phyloP scores from a whole-genome alignment of 2,888 invertebrate species.

The Lacanobia oleracea region DNA sequence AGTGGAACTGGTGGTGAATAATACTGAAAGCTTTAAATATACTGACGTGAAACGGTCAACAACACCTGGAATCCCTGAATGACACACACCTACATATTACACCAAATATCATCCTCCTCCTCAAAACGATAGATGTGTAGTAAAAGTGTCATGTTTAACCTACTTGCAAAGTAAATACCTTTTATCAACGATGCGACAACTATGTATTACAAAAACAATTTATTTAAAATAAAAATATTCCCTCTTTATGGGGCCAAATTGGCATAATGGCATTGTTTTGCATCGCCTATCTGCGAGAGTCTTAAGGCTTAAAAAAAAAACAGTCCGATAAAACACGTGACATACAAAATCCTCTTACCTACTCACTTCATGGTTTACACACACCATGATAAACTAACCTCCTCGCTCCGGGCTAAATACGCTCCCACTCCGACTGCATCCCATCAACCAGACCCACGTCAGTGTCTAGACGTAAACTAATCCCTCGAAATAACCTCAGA shows the following conservation, averaged over 20 bases:
- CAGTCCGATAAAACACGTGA: not conserved
- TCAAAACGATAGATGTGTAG: too few relatives aligned
- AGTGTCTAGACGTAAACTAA: conserved; percentile 59
- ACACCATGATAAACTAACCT: conserved; percentile 24
- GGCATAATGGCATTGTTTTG: too few relatives aligned
- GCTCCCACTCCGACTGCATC: conserved; percentile 19
- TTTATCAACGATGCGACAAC: too few relatives aligned
- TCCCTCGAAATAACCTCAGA: conserved; percentile 31
- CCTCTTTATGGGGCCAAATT: too few relatives aligned
- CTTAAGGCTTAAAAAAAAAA: not conserved
- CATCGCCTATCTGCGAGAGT: not conserved
- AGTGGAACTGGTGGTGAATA: not conserved
- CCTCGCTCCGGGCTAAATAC: conserved; percentile 35
- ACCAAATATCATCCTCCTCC: too few relatives aligned
- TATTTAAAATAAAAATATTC: too few relatives aligned
- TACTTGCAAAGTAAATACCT: too few relatives aligned
- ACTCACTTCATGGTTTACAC: conserved; percentile 5
- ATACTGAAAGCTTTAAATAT: not conserved
- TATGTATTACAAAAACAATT: too few relatives aligned
- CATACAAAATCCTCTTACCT: not conserved
- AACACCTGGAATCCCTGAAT: too few relatives aligned
- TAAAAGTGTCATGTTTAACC: too few relatives aligned
- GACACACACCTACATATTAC: too few relatives aligned
- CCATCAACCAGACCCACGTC: conserved; percentile 44
- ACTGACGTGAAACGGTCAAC: not conserved